Evolutionary conservation across 2,113 vertebrate species (phyloP).

Genomic region (Nesogale talazaci): DNA sequence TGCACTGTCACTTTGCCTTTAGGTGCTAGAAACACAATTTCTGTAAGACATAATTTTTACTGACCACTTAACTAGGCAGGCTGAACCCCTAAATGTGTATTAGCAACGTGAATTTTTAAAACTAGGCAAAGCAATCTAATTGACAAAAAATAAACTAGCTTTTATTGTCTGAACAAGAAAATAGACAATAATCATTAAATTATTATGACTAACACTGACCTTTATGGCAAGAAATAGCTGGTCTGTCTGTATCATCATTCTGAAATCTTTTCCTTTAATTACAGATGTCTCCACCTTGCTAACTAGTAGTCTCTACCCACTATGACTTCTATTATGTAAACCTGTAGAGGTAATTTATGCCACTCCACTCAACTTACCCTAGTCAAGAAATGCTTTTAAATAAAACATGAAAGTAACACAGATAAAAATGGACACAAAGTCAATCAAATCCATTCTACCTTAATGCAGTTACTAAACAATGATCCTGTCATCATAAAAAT

Average conservation of each 20-base stretch:
- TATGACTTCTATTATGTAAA: constrained; percentile 81
- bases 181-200: constrained; percentile 41
- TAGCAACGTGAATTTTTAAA: neutral
- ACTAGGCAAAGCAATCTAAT: neutral
- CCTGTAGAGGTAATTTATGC: constrained; percentile 82
- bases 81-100: neutral
- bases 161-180: constrained; percentile 48
- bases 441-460: constrained; percentile 80
- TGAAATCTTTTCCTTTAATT: constrained; percentile 68
- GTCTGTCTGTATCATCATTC: constrained; percentile 51
- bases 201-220: constrained; percentile 29
- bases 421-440: constrained; percentile 84
- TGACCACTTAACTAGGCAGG: neutral
- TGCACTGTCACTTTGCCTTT: neutral
- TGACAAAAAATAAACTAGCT: neutral
- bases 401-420: constrained; percentile 84
- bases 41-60: neutral
- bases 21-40: neutral
- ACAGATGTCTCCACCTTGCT: constrained; percentile 60
- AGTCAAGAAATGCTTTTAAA: constrained; percentile 85
- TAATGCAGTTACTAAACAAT: constrained; percentile 82
- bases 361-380: constrained; percentile 78
- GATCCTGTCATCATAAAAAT: constrained; percentile 79
- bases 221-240: constrained; percentile 55
- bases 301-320: constrained; percentile 77